Percentiles rank a stretch among this genome's conserved stretches.
Evolutionary conservation across 2,797 vertebrate species (phyloP).

Genomic region (Falco columbarius): DNA sequence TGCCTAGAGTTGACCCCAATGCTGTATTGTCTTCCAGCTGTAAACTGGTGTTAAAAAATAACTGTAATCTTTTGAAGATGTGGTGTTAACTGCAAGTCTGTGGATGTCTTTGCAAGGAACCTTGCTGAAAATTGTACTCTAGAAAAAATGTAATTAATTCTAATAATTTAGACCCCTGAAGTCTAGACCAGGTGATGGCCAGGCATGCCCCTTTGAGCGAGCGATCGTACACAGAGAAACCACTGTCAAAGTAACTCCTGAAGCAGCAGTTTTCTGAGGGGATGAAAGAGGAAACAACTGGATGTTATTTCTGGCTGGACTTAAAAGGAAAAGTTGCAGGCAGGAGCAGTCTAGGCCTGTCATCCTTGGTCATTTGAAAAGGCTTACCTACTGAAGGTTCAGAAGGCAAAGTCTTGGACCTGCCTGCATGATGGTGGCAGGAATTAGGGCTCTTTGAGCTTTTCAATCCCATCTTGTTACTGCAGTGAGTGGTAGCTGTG

Average conservation of each 20-base stretch:
- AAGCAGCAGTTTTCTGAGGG: background rate
- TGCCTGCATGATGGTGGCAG: background rate
- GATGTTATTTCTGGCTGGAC: accelerated
- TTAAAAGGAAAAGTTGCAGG: background rate
- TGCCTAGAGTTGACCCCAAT: background rate
- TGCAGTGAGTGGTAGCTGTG: background rate
- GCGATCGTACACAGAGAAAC: background rate
- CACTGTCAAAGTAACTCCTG: background rate
- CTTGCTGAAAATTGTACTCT: background rate
- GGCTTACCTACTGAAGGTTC: background rate
- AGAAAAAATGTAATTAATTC: background rate
- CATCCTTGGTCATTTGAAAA: background rate
- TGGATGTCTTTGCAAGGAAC: background rate
- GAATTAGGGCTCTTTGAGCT: background rate
- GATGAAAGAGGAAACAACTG: background rate
- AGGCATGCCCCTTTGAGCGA: background rate
- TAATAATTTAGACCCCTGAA: accelerated
- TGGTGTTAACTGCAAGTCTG: background rate
- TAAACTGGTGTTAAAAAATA: background rate
- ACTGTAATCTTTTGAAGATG: background rate
- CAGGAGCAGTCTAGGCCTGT: background rate
- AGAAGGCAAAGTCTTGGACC: background rate
- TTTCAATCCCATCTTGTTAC: background rate
- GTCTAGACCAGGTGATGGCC: background rate
- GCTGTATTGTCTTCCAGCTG: background rate